Evolutionary conservation across 1,140 invertebrate genomes (phyloP).

Genomic region (Lucilia cuprina): DNA sequence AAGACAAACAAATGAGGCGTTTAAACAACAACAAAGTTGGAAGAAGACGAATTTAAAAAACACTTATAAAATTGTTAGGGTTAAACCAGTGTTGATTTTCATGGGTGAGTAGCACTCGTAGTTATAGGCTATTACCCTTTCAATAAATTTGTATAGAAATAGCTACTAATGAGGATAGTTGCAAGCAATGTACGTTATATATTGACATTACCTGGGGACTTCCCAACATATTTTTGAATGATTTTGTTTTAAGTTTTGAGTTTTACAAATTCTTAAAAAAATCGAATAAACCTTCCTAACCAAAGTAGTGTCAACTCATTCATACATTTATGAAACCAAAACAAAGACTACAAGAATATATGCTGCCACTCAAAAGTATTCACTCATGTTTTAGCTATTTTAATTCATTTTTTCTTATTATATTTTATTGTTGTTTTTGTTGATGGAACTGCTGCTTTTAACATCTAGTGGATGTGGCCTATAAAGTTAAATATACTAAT

Average conservation of each 20-base stretch:
- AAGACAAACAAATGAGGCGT: conserved; percentile 14
- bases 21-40: not conserved
- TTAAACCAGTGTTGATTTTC: too few species aligned
- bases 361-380: not conserved
- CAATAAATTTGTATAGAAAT: too few species aligned
- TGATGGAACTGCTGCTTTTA: not conserved
- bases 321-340: not conserved
- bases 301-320: too few species aligned
- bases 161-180: too few species aligned
- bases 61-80: not conserved
- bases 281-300: too few species aligned
- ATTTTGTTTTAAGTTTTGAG: too few species aligned
- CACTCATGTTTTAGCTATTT: too few species aligned
- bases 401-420: not conserved
- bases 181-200: too few species aligned
- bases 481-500: not conserved
- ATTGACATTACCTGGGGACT: too few species aligned
- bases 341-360: not conserved
- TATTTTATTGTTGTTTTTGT: not conserved
- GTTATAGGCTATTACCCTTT: too few species aligned
- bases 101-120: too few species aligned
- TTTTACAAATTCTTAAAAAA: not conserved
- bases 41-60: not conserved
- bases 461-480: not conserved
- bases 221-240: too few species aligned